Evolutionary conservation across 2,113 vertebrate species (phyloP), one percentile per base, ranked within the genome.

Genomic region (Phyllostomus discolor): DNA sequence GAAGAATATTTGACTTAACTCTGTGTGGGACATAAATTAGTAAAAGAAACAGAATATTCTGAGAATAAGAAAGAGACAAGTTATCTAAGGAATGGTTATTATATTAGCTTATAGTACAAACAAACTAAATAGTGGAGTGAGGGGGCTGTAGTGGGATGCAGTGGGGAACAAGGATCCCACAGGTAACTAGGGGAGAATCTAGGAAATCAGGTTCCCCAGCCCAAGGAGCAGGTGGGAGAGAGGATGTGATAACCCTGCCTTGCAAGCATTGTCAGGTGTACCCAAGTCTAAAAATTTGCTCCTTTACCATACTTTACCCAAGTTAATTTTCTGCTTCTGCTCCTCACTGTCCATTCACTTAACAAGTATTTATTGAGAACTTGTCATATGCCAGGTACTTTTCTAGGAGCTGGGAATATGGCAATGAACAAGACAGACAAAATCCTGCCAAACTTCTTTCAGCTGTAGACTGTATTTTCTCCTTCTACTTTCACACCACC

Each of bases 1-100:
- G 17, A 91, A 54, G 43, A 81, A 66, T 89, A 96, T 78, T 66
- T 91, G 54, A 70, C 22, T 88, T 94, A 84, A 33, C 50, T 87
- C 54, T 73, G 11, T 41, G 20, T 72, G 19, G 59, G 54, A 59
- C 16, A 78, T 70, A 72, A 86, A 62, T 67, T 84, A 67, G 35
- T 41, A 46, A 35, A 94, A 87, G 69, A 95, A 92, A 73, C 22
- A 76, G 16, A 87, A 83, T 79, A 87, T 92, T 90, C 83, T 75
- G 48, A 94, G 8, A 94, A 62, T 31, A 69, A 88, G 57, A 93
- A 52, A 88, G 64, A 64, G 33, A 91, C 35, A 62, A 82, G 70
- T 35, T 69, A 54, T 46, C 48, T 46, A 87, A 48, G 41, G 52
- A 87, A 50, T 92, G 33, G 12, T 69, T 20, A 67, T 75, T 35